These are phyloP conservation scores for Neolamprologus sp. DNA, from an alignment of 2,113 vertebrate species.

Conservation along the genomic window DNA sequence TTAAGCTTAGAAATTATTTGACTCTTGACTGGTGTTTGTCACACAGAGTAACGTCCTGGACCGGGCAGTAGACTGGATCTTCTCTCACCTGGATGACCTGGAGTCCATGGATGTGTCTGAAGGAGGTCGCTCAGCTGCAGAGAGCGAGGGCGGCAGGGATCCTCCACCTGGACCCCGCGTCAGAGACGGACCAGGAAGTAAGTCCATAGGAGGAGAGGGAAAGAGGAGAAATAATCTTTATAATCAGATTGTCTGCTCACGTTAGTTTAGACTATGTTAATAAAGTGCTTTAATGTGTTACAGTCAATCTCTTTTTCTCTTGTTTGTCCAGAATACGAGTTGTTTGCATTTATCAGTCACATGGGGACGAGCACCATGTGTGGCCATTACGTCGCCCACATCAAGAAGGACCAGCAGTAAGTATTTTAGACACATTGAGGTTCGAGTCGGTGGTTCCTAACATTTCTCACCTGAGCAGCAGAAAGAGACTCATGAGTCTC, in stretches of 20 bases:
- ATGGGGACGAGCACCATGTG: conserved; percentile 99
- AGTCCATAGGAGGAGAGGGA: conserved; percentile 19
- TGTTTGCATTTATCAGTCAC: conserved; percentile 98
- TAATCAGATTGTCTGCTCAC: neutral
- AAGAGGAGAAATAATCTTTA: neutral
- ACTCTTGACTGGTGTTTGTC: neutral
- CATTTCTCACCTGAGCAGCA: neutral
- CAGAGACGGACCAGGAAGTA: conserved; percentile 89
- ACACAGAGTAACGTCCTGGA: conserved; percentile 88
- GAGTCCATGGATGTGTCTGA: conserved; percentile 98
- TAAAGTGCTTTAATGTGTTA: neutral
- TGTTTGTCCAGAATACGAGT: conserved; percentile 82
- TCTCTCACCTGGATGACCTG: conserved; percentile 94
- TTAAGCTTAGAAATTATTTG: neutral
- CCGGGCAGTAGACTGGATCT: conserved; percentile 97
- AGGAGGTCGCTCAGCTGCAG: conserved; percentile 87
- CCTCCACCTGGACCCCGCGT: conserved; percentile 92
- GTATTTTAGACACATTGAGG: neutral
- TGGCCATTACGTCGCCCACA: conserved; percentile 97
- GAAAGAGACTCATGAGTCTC: neutral
- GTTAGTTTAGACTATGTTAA: neutral
- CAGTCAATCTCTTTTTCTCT: neutral
- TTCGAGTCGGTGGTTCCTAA: neutral
- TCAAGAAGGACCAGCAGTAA: conserved; percentile 97
- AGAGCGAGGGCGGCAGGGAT: conserved; percentile 84